phyloP scores from a whole-genome alignment of 2,888 invertebrate genomes.

The Drosophila emarginata region DNA sequence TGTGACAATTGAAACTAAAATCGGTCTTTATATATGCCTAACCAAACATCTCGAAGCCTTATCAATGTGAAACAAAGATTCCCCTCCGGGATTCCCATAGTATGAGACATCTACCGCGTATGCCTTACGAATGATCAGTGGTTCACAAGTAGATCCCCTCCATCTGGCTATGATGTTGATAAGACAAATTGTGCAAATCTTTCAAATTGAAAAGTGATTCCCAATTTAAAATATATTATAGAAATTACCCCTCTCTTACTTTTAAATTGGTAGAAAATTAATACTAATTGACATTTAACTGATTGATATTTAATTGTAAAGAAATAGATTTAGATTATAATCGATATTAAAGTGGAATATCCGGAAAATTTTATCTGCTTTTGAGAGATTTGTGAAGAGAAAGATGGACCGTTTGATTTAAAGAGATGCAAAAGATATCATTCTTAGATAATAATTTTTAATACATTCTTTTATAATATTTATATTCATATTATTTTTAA shows the following conservation, averaged over 20 bases:
- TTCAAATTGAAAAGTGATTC: slow-evolving; percentile 13
- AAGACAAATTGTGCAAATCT: slow-evolving; percentile 21
- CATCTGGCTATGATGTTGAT: slow-evolving; percentile 18
- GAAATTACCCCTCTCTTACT: too few relatives aligned
- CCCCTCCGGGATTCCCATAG: slow-evolving; percentile 41
- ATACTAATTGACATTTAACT: too few relatives aligned
- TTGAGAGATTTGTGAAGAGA: too few relatives aligned
- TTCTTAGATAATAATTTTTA: too few relatives aligned
- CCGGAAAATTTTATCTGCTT: too few relatives aligned
- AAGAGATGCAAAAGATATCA: too few relatives aligned
- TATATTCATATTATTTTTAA: too few relatives aligned
- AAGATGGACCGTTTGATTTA: too few relatives aligned
- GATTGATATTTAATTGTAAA: neutral
- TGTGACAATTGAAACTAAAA: neutral
- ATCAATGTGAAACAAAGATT: slow-evolving; percentile 27
- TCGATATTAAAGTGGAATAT: too few relatives aligned
- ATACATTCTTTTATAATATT: too few relatives aligned
- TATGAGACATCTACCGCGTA: neutral
- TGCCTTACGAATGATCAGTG: slow-evolving; percentile 10
- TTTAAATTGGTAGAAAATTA: too few relatives aligned
- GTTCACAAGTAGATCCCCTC: slow-evolving; percentile 51
- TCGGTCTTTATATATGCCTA: slow-evolving; percentile 25
- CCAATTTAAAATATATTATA: slow-evolving; percentile 3
- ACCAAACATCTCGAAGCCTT: slow-evolving; percentile 6
- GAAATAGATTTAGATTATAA: too few relatives aligned